Conservation (phyloP, 2,797 vertebrate species). For the Strix occidentalis region DNA sequence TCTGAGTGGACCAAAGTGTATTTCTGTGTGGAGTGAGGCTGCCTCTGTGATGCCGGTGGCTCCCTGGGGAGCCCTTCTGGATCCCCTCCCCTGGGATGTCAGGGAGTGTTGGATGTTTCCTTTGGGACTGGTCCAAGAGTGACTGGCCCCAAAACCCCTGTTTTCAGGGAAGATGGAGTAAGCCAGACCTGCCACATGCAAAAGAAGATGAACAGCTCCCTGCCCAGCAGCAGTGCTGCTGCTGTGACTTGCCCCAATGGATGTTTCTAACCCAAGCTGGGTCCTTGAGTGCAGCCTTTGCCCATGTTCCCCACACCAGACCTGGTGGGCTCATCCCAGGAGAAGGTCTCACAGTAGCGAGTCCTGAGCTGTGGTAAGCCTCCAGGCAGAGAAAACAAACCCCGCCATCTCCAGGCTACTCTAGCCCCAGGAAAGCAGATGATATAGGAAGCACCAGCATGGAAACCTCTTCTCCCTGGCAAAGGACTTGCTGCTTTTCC, state of each 20-base stretch:
- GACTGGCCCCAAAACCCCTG: not conserved
- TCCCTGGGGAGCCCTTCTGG: not conserved
- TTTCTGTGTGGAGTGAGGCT: not conserved
- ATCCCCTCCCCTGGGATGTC: not conserved
- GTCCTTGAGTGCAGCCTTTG: not conserved
- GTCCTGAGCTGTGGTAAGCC: not conserved
- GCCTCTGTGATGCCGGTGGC: not conserved
- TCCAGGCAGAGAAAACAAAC: not conserved
- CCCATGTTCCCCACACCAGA: not conserved
- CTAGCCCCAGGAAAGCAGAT: not conserved
- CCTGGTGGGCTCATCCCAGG: not conserved
- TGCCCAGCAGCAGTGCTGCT: not conserved
- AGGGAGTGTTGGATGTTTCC: not conserved
- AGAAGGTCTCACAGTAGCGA: not conserved
- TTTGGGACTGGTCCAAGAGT: not conserved
- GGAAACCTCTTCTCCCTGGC: not conserved
- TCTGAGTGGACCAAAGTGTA: rapidly evolving
- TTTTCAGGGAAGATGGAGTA: not conserved
- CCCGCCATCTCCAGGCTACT: not conserved
- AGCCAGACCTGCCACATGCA: rapidly evolving
- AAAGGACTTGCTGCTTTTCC: not conserved
- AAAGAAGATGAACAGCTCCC: not conserved
- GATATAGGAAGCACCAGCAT: not conserved
- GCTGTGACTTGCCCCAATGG: rapidly evolving
- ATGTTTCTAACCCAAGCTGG: not conserved